Evolutionary conservation across 2,888 invertebrate species (phyloP).

Genomic region (Scaptomyza polygonia): DNA sequence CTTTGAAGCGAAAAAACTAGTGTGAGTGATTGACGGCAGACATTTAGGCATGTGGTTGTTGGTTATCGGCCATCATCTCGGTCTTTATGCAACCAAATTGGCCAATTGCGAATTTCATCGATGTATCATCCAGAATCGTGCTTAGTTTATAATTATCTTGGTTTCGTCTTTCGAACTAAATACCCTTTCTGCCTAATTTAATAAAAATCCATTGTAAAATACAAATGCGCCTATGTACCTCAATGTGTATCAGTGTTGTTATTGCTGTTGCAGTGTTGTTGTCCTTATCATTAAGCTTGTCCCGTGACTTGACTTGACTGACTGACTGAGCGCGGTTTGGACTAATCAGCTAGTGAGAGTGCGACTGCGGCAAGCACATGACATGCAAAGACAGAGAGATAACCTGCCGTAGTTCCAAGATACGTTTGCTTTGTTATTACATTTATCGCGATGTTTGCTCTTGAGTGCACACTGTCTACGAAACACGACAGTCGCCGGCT

Average conservation of each 20-base stretch:
- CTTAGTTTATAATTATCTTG: slow-evolving; percentile 64
- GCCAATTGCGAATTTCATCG: slow-evolving; percentile 59
- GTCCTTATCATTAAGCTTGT: slow-evolving; percentile 42
- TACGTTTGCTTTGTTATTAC: slow-evolving; percentile 40
- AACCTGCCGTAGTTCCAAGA: slow-evolving; percentile 53
- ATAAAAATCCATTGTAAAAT: slow-evolving; percentile 75
- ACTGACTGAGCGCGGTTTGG: slow-evolving; percentile 55
- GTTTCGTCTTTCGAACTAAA: slow-evolving; percentile 51
- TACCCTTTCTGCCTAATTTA: slow-evolving; percentile 67
- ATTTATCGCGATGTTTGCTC: slow-evolving; percentile 70
- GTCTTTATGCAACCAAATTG: slow-evolving; percentile 39
- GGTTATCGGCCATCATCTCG: slow-evolving; percentile 43
- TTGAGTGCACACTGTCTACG: slow-evolving; percentile 28
- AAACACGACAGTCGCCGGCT: slow-evolving; percentile 20
- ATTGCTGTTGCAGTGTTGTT: slow-evolving; percentile 16
- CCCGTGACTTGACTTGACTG: slow-evolving; percentile 67
- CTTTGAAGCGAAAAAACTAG: slow-evolving; percentile 99
- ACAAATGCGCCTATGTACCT: slow-evolving; percentile 20
- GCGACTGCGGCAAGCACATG: slow-evolving; percentile 40
- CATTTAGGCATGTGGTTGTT: slow-evolving; percentile 11
- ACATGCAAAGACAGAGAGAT: slow-evolving; percentile 55
- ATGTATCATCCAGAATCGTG: slow-evolving; percentile 54
- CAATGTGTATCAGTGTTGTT: neutral
- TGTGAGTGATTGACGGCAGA: slow-evolving; percentile 81
- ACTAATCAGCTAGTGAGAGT: slow-evolving; percentile 48